Evolutionary conservation across 1,140 invertebrate genomes (phyloP).

Genomic region (Neodiprion fabricii): DNA sequence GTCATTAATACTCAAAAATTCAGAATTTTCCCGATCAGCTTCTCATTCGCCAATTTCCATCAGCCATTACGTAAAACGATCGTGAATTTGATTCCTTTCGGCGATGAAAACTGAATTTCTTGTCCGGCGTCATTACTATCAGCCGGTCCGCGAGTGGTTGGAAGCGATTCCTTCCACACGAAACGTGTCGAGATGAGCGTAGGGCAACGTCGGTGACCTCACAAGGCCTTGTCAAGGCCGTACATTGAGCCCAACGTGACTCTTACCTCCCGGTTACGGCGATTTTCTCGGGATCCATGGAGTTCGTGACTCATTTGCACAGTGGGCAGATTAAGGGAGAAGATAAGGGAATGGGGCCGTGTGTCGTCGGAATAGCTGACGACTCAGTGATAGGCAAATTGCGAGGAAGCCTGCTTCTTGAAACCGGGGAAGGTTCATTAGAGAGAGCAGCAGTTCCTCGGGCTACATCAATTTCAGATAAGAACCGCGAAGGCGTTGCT

Average conservation of each 20-base stretch:
- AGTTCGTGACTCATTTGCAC: constrained; percentile 52
- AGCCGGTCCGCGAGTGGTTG: constrained; percentile 25
- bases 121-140: constrained; percentile 1
- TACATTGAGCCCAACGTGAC: constrained; percentile 53
- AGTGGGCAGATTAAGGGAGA: background rate
- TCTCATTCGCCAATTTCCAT: too few species aligned
- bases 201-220: constrained; percentile 59
- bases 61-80: too few species aligned
- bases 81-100: too few species aligned
- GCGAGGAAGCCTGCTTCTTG: background rate
- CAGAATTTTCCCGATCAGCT: too few species aligned
- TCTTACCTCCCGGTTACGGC: constrained; percentile 27
- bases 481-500: background rate
- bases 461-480: constrained; percentile 5
- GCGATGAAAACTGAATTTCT: too few species aligned
- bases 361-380: background rate
- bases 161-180: constrained; percentile 30
- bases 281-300: constrained; percentile 29
- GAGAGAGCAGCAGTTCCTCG: background rate
- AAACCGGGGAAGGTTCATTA: constrained; percentile 4
- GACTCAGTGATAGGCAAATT: constrained; percentile 1
- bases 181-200: constrained; percentile 34
- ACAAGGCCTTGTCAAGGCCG: constrained; percentile 60
- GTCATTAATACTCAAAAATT: too few species aligned
- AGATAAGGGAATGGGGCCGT: background rate